Evolutionary conservation across 2,113 vertebrate genomes (phyloP).

Genomic region (Nibea albiflora): DNA sequence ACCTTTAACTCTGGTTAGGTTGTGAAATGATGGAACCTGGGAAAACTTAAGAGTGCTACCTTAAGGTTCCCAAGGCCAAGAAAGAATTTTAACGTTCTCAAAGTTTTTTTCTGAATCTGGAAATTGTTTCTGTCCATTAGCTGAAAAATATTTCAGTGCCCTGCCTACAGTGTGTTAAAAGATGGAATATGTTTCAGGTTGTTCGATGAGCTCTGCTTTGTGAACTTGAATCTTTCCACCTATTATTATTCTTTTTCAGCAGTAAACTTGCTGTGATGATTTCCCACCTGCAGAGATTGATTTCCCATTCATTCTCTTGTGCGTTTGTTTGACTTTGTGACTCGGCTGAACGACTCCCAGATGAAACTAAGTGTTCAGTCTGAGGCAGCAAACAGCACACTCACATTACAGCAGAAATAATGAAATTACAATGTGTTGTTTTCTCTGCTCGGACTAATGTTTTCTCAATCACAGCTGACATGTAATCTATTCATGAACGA

Average conservation of each 20-base stretch:
- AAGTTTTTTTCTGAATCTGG: neutral
- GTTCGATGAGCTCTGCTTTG: neutral
- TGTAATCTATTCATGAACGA: constrained; percentile 28
- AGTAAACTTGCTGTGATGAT: constrained; percentile 6
- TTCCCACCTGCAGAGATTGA: neutral
- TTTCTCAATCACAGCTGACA: constrained; percentile 32
- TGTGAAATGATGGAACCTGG: neutral
- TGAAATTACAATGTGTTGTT: constrained; percentile 8
- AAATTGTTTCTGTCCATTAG: neutral
- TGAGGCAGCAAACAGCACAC: neutral
- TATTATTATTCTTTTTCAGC: constrained; percentile 1
- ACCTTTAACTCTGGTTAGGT: too few relatives aligned
- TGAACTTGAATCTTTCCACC: neutral
- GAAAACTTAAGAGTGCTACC: neutral
- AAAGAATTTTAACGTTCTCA: neutral
- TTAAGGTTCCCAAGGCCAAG: neutral
- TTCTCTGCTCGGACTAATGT: neutral
- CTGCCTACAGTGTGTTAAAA: neutral
- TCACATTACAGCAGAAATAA: constrained; percentile 17
- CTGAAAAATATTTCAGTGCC: neutral
- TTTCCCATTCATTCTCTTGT: constrained; percentile 27
- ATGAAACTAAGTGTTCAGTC: neutral
- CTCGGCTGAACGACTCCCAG: neutral
- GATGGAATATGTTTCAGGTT: neutral
- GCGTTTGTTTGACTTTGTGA: constrained; percentile 1